Evolutionary conservation across 1,140 invertebrate genomes (phyloP).

Genomic region (Thaumetopoea pityocampa): DNA sequence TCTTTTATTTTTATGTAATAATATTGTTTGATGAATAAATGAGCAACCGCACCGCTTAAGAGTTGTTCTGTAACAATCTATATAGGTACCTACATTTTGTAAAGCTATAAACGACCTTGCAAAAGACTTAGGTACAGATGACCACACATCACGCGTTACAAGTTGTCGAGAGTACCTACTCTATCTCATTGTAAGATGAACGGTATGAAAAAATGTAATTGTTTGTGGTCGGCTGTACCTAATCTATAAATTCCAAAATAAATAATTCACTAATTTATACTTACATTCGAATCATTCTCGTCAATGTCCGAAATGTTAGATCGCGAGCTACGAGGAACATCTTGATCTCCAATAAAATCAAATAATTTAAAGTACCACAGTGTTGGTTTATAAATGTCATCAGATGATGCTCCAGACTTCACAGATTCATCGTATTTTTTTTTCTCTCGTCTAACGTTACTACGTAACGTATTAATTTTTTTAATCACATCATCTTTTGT

Average conservation of each 20-base stretch:
- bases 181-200: too few species aligned
- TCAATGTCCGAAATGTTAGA: constrained; percentile 10
- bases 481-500: constrained; percentile 13
- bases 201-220: too few species aligned
- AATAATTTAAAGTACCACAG: constrained; percentile 17
- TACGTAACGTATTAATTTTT: constrained; percentile 18
- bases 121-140: too few species aligned
- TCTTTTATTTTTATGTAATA: constrained; percentile 4
- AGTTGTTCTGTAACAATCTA: too few species aligned
- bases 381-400: constrained; percentile 12
- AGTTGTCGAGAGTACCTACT: too few species aligned
- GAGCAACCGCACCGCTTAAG: constrained; percentile 3
- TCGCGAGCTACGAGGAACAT: constrained; percentile 5
- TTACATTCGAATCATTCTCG: constrained; percentile 8
- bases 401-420: constrained; percentile 11
- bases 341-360: constrained; percentile 15
- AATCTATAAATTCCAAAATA: constrained; percentile 6
- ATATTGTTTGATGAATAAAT: neutral
- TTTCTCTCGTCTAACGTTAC: constrained; percentile 10
- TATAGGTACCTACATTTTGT: too few species aligned
- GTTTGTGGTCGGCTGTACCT: constrained; percentile 4
- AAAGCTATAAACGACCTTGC: too few species aligned
- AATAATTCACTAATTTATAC: constrained; percentile 10
- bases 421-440: constrained; percentile 10
- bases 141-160: too few species aligned